Base-by-base conservation (phyloP, 2,797 vertebrate genomes). In the Echeneis naucrates region DNA sequence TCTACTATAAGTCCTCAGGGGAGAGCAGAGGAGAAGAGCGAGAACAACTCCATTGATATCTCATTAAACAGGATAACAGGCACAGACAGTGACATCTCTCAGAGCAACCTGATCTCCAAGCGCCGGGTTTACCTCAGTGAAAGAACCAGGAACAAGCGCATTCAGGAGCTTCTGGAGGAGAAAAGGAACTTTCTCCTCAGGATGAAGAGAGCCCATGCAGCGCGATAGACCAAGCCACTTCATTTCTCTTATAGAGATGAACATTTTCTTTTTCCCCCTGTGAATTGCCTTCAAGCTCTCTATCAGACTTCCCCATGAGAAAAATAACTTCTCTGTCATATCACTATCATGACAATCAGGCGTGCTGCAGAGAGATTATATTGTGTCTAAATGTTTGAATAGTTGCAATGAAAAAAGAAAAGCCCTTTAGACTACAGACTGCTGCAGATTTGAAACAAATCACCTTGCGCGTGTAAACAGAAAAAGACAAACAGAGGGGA, bases 81-180 rank as follows among this genome's bases (percentile, higher is more conserved):
- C 14, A 10, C 89, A 48, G 96, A 97, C 30, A 91, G 91, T 0
- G 95, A 97, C 59, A 90, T 95, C 17, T 93, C 95, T 1, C 95
- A 95, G 24, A 96, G 95, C 90, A 97, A 98, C 88, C 85, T 96
- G 82, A 96, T 98, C 70, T 89, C 95, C 17, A 96, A 94, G 79
- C 95, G 90, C 2, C 79, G 93, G 2, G 88, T 95, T 72, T 95
- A 91, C 19, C 91, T 93, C 0, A 90, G 93, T 0, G 97, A 99
- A 90, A 95, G 93, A 92, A 99, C 97, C 59, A 95, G 92, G 91
- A 99, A 99, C 93, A 96, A 96, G 83, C 95, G 98, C 50, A 99
- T 99, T 90, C 96, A 99, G 83, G 94, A 98, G 92, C 94, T 99
- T 82, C 95, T 99, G 10, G 95, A 95, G 62, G 97, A 98, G 84